Percentiles rank a stretch among this genome's conserved stretches.
phyloP scores from a whole-genome alignment of 1,140 invertebrate species.

The Cataglyphis hispanica region DNA sequence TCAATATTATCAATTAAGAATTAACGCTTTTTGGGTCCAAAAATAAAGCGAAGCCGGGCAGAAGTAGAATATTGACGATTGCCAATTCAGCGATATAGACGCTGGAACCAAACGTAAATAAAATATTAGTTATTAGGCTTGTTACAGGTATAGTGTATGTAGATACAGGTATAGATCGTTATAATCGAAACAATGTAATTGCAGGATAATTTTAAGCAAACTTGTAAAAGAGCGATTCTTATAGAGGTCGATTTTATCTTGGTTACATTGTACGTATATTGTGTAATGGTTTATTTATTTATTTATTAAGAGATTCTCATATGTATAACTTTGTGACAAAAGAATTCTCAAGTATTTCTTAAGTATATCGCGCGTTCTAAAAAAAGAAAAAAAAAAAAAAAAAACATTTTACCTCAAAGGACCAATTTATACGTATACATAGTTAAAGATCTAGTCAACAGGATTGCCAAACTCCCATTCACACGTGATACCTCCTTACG shows the following conservation, averaged over 20 bases:
- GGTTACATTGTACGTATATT: neutral
- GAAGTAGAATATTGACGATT: neutral
- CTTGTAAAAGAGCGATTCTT: neutral
- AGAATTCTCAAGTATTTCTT: conserved; percentile 22
- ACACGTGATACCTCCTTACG: conserved; percentile 43
- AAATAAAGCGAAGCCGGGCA: neutral
- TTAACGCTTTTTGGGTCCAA: conserved; percentile 25
- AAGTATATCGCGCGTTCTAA: conserved; percentile 16
- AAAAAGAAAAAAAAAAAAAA: neutral
- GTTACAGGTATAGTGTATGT: too few relatives aligned
- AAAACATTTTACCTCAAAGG: conserved; percentile 68
- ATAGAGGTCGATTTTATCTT: conserved; percentile 35
- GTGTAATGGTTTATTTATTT: conserved; percentile 43
- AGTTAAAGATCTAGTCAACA: conserved; percentile 76
- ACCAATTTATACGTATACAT: conserved; percentile 70
- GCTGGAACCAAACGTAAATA: neutral
- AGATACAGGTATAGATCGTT: conserved; percentile 6
- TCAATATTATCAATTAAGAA: neutral
- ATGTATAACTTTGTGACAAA: neutral
- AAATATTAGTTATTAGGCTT: conserved; percentile 42
- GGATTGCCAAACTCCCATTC: conserved; percentile 57
- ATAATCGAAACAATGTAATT: neutral
- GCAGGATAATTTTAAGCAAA: conserved; percentile 30
- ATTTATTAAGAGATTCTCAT: conserved; percentile 5
- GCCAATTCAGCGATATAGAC: neutral